phyloP scores from a whole-genome alignment of 2,888 invertebrate species.

The Gryllus longicercus region DNA sequence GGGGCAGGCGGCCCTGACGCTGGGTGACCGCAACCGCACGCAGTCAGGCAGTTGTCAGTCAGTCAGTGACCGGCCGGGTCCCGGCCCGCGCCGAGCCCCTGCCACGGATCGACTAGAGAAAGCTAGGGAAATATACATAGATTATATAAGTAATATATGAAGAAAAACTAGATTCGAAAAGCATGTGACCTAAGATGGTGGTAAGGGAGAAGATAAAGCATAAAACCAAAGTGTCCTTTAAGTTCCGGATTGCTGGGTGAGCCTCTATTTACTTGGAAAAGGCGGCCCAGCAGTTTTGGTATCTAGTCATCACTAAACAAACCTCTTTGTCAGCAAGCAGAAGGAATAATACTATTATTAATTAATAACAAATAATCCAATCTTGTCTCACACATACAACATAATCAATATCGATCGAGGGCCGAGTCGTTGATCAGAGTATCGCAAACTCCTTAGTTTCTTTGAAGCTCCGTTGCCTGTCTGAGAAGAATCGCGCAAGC shows the following conservation, averaged over 20 bases:
- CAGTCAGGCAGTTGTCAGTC: conserved; percentile 23
- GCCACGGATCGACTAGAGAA: conserved; percentile 27
- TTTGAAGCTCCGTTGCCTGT: conserved; percentile 30
- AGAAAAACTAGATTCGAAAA: conserved; percentile 27
- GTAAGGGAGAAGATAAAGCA: conserved; percentile 35
- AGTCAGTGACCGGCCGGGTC: neutral
- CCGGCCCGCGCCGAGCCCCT: conserved; percentile 22
- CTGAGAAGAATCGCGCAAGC: neutral
- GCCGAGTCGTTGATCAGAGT: conserved; percentile 33
- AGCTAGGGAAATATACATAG: conserved; percentile 25
- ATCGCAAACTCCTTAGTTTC: conserved; percentile 33
- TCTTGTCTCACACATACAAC: conserved; percentile 32
- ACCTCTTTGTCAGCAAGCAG: conserved; percentile 34
- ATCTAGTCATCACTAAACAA: conserved; percentile 37
- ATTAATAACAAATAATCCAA: conserved; percentile 26
- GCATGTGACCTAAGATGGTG: conserved; percentile 35
- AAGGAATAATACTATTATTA: conserved; percentile 29
- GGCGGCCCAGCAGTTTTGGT: conserved; percentile 36
- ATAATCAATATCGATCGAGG: conserved; percentile 26
- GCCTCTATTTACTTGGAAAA: conserved; percentile 34
- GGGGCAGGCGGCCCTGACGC: conserved; percentile 1
- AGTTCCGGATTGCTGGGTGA: conserved; percentile 37
- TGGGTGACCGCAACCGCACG: neutral
- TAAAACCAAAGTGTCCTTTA: conserved; percentile 39
- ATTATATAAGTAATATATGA: conserved; percentile 29